These are phyloP conservation scores for Burhinus oedicnemus DNA, from an alignment of 2,113 vertebrate species.

Conservation along the genomic window DNA sequence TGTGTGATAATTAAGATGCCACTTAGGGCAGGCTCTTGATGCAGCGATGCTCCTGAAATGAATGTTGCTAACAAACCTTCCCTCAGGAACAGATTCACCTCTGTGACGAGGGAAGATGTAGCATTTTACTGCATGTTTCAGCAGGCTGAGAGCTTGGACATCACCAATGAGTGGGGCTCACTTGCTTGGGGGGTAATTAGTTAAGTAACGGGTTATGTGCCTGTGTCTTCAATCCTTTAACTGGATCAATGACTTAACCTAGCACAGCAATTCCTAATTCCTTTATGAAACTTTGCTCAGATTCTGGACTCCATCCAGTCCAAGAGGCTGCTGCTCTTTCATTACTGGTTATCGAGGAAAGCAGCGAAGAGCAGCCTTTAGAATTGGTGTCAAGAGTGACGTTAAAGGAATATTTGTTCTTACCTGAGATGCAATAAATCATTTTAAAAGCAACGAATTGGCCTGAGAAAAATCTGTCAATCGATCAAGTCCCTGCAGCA, in stretches of 20 bases:
- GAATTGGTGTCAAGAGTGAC: background rate
- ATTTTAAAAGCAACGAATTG: background rate
- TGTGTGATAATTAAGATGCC: background rate
- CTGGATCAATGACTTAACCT: constrained; percentile 27
- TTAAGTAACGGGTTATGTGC: constrained; percentile 27
- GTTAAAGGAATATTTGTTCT: background rate
- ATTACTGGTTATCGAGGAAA: background rate
- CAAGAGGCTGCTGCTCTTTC: background rate
- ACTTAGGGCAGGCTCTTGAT: background rate
- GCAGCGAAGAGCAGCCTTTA: background rate
- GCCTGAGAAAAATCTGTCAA: background rate
- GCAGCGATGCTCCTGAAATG: background rate
- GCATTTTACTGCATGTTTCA: background rate
- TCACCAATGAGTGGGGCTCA: background rate
- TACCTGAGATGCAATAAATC: background rate
- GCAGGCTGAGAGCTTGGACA: background rate
- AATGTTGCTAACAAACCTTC: background rate
- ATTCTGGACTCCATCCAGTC: background rate
- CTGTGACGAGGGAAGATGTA: background rate
- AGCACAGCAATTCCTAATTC: constrained; percentile 30
- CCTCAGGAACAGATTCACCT: background rate
- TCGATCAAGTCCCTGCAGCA: background rate
- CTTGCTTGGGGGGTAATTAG: background rate
- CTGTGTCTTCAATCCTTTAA: constrained; percentile 36
- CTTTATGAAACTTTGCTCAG: constrained; percentile 17